Base-by-base conservation (phyloP, 2,888 invertebrate species). In the Microctonus brassicae region DNA sequence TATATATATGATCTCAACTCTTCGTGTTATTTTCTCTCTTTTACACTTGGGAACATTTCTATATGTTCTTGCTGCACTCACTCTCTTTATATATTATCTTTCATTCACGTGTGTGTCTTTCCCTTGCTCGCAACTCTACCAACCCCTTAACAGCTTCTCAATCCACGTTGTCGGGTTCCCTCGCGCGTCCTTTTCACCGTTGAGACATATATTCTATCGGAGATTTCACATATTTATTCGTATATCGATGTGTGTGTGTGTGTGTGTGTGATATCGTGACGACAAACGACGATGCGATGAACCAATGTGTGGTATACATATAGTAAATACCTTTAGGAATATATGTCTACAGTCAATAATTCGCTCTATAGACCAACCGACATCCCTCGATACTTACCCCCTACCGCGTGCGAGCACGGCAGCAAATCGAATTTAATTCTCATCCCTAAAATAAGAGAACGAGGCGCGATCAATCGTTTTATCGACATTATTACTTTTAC, bases 11-110 rank as follows among this genome's bases (percentile, higher is more conserved):
- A n/a, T n/a, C n/a, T n/a, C 78, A 81, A 78, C 80, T 78, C 79
- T 77, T 77, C 70, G 69, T 75, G 61, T 75, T 72, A 66, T 73
- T 62, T 69, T 70, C 72, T 58, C 58, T 20, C 64, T 39, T 66
- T 20, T 9, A 47, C 53, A 9, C 20, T 39, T 20, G 20, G 22
- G 20, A n/a, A 39, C 24, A 34, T 39, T 29, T 5, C 17, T 60
- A 13, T 7, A 20, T 34, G 24, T 29, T 17, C 33, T n/a, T 26
- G 4, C 11, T 29, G 6, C 17, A 36, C 62, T 66, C 57, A 55
- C 34, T 22, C 55, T 42, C 29, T 66, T 53, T 57, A 22, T 52
- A 20, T n/a, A 39, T 34, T 11, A 26, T 17, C 52, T 60, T 22
- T 60, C 52, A 55, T 24, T 24, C 26, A 24, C 42, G 24, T 63